Base-by-base conservation (phyloP, 2,113 vertebrate species). In the Megaptera novaeangliae region DNA sequence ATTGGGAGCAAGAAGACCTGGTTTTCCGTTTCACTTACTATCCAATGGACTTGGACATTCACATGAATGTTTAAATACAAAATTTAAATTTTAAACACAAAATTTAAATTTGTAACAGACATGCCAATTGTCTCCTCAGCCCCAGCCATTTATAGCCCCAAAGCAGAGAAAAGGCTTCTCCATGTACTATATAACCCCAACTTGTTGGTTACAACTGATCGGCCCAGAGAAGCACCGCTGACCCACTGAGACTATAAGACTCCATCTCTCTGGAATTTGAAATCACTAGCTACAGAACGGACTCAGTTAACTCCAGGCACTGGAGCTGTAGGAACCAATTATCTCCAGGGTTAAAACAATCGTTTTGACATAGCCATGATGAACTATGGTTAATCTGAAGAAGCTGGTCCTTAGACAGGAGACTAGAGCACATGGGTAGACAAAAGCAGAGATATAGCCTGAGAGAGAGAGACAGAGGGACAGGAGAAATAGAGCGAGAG, bases 21-120 rank as follows among this genome's bases (percentile, higher is more conserved):
- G 21, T n/a, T n/a, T 85, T n/a, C 44, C 71, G 61, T 87, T 95
- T 97, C 94, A 97, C 21, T 97, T 96, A 90, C 57, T 97, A 77
- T 75, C 61, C 18, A 44, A 31, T 78, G 49, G 93, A 64, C 72
- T 97, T 94, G 80, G 82, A 75, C 66, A 87, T 93, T 89, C 77
- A 44, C 59, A 44, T 39, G 10, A 41, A 77, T 64, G 74, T 89
- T 93, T 68, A 91, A 85, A 94, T 34, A 41, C 2, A 95, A 84
- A 84, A 39, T 77, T 88, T 46, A 83, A 95, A 92, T 49, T 69
- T 94, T 94, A 92, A 96, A 52, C 31, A 46, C 17, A 71, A 78
- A 61, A 77, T 52, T 59, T 12, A 91, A 88, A 85, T 75, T 15
- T 92, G 21, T 78, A 46, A 52, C 39, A 68, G 11, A 46, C 6